Percentiles rank a stretch among this genome's conserved stretches.
phyloP scores from a whole-genome alignment of 2,113 vertebrate genomes.

The Myotis davidii region DNA sequence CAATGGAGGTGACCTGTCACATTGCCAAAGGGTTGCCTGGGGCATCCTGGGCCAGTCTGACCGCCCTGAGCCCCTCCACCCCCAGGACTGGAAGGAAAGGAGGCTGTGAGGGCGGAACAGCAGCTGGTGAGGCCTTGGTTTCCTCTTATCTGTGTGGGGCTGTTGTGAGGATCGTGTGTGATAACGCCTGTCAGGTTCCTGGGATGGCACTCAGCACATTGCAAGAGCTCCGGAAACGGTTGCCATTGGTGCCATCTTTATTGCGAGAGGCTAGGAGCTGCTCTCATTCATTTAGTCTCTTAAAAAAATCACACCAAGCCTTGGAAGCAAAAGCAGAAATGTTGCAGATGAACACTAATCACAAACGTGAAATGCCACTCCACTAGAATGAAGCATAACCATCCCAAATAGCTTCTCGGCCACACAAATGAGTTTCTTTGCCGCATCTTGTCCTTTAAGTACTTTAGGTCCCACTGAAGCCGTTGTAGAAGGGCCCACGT shows the following conservation, averaged over 20 bases:
- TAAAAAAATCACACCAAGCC: background rate
- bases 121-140: background rate
- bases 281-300: background rate
- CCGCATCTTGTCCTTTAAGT: background rate
- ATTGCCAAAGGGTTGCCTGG: background rate
- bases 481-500: background rate
- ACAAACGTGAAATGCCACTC: background rate
- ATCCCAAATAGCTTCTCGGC: too few species aligned
- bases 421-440: background rate
- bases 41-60: background rate
- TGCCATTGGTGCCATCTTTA: background rate
- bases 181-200: rapidly evolving
- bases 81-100: background rate
- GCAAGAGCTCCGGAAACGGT: background rate
- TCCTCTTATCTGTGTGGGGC: rapidly evolving
- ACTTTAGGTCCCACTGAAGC: background rate
- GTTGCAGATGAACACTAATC: background rate
- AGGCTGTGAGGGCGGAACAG: rapidly evolving
- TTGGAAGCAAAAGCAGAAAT: background rate
- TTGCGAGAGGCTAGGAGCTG: background rate
- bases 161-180: background rate
- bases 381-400: background rate
- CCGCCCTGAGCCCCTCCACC: background rate
- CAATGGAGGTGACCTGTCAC: background rate
- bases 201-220: rapidly evolving